Conservation (phyloP, 2,113 vertebrate species). For the Rhombomys opimus region DNA sequence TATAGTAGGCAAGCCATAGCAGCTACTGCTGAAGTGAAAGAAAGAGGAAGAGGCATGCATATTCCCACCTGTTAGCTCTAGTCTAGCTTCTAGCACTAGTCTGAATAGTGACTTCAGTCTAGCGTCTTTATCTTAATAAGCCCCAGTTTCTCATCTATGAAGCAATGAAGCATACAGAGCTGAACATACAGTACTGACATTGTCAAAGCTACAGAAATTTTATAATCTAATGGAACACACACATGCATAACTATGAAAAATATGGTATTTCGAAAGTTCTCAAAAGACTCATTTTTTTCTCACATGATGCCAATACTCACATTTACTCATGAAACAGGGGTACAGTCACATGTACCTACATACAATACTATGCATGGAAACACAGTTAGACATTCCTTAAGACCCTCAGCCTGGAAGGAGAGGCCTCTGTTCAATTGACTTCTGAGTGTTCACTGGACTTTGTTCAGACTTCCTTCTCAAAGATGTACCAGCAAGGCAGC, state of each 20-base stretch:
- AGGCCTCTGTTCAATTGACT: background rate
- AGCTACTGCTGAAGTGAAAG: slow-evolving; percentile 4
- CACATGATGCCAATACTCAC: background rate
- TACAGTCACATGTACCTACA: slow-evolving; percentile 12
- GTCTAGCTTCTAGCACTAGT: slow-evolving; percentile 14
- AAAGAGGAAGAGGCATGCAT: background rate
- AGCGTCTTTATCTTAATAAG: slow-evolving; percentile 11
- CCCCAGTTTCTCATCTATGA: slow-evolving; percentile 10
- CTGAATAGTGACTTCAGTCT: slow-evolving; percentile 14
- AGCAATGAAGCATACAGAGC: background rate
- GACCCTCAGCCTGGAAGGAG: background rate
- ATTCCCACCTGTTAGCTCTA: background rate
- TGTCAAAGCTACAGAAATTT: background rate
- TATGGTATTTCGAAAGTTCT: background rate
- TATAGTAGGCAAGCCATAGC: background rate
- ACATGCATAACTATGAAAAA: slow-evolving; percentile 24
- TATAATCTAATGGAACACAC: background rate
- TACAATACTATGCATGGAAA: background rate
- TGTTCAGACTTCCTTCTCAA: slow-evolving; percentile 1
- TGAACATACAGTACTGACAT: background rate
- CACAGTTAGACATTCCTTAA: background rate
- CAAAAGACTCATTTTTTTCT: background rate
- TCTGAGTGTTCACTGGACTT: background rate
- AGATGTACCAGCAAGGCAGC: slow-evolving; percentile 3
- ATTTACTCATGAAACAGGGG: background rate